A percentile compares a stretch with the other conserved stretches of the same genome.
These are phyloP conservation scores for Sebastes fasciatus DNA, from an alignment of 2,113 vertebrate species.

Conservation along the genomic window DNA sequence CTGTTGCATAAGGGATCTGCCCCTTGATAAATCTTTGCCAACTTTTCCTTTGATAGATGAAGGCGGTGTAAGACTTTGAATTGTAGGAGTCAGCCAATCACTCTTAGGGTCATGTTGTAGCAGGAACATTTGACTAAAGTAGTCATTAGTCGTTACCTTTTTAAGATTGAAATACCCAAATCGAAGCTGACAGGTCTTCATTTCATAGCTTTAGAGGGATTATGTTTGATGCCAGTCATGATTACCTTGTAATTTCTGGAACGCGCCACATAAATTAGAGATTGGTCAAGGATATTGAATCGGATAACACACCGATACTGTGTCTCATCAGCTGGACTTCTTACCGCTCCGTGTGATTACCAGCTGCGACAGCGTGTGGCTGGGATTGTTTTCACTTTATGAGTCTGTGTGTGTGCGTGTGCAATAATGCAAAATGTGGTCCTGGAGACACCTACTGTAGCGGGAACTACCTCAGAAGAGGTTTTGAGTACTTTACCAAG, in stretches of 20 bases:
- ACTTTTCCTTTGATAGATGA: too few relatives aligned
- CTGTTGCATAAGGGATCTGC: too few relatives aligned
- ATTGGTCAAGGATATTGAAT: constrained; percentile 42
- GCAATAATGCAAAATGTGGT: too few relatives aligned
- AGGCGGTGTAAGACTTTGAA: too few relatives aligned
- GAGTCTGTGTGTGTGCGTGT: too few relatives aligned
- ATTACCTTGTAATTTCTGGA: constrained; percentile 37
- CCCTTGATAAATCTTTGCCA: too few relatives aligned
- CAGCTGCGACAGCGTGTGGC: too few relatives aligned
- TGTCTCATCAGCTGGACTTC: background rate
- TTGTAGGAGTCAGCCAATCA: too few relatives aligned
- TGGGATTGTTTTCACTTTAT: too few relatives aligned
- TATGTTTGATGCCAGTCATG: constrained; percentile 50
- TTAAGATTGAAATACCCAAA: constrained; percentile 38
- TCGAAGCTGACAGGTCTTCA: constrained; percentile 49
- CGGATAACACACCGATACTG: constrained; percentile 1
- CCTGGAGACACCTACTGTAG: too few relatives aligned
- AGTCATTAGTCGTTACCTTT: background rate
- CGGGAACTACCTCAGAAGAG: too few relatives aligned
- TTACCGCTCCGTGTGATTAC: background rate
- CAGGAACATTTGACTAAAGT: background rate
- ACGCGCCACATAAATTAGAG: constrained; percentile 26
- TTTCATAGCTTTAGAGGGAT: constrained; percentile 51
- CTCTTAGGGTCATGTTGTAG: background rate
- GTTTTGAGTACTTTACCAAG: too few relatives aligned